These are phyloP conservation scores for Patella caerulea DNA, from an alignment of 2,888 invertebrate genomes.

Conservation along the genomic window DNA sequence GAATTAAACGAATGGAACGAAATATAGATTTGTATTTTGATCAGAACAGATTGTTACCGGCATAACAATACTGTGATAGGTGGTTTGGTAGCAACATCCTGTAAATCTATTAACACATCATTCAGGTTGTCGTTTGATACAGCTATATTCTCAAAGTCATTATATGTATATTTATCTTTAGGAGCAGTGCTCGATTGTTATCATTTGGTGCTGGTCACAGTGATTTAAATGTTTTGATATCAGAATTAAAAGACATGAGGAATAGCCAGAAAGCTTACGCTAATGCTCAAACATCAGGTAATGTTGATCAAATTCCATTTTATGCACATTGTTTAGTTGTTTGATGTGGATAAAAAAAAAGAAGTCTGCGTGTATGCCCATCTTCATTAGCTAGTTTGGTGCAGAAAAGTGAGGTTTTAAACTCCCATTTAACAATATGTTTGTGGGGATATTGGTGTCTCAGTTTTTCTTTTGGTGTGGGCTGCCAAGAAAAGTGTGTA, in stretches of 20 bases:
- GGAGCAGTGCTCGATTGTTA: constrained; percentile 73
- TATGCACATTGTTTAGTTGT: no score
- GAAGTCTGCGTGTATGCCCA: no score
- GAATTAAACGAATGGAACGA: no score
- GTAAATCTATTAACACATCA: background rate
- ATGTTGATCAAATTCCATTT: background rate
- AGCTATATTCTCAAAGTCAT: background rate
- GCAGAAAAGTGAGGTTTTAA: no score
- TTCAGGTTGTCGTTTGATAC: no score
- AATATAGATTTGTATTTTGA: background rate
- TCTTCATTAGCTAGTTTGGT: no score
- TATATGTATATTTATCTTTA: constrained; percentile 44
- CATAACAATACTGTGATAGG: no score
- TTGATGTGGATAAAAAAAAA: no score
- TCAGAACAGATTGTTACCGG: background rate
- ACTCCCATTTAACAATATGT: no score
- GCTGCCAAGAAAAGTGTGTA: no score
- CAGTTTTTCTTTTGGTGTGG: no score
- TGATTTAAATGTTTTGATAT: constrained; percentile 73
- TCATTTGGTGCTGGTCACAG: constrained; percentile 72
- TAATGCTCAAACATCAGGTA: constrained; percentile 72
- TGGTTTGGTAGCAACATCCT: background rate
- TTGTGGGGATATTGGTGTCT: no score
- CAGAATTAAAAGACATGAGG: constrained; percentile 73
- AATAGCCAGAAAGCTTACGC: constrained; percentile 72